phyloP scores from a whole-genome alignment of 1,140 invertebrate species.

The Drosophila sucinea region DNA sequence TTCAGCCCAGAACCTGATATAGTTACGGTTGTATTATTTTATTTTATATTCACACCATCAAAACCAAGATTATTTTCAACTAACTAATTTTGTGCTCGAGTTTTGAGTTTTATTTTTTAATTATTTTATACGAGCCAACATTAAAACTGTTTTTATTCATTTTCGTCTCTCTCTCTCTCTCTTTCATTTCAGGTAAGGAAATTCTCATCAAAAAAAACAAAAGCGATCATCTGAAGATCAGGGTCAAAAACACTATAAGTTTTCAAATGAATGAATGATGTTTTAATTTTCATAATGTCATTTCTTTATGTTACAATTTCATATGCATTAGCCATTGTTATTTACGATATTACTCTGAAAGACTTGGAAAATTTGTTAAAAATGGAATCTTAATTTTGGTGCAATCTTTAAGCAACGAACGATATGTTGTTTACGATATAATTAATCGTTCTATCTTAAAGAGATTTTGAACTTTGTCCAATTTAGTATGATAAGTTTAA shows the following conservation, averaged over 20 bases:
- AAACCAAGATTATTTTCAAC: conserved; percentile 50
- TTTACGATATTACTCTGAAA: conserved; percentile 3
- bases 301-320: not conserved
- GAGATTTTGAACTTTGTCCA: too few species aligned
- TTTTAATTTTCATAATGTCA: conserved; percentile 1
- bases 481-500: too few species aligned
- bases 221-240: conserved; percentile 35
- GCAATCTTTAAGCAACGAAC: not conserved
- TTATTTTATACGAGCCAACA: conserved; percentile 44
- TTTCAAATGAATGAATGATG: not conserved
- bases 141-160: conserved; percentile 58
- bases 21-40: conserved; percentile 27
- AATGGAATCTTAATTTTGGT: not conserved
- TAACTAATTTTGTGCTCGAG: conserved; percentile 30
- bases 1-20: conserved; percentile 38
- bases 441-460: too few species aligned
- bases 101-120: conserved; percentile 41
- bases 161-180: conserved; percentile 28
- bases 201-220: conserved; percentile 38
- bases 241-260: conserved; percentile 27
- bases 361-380: not conserved
- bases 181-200: conserved; percentile 56
- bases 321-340: conserved; percentile 1
- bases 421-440: too few species aligned
- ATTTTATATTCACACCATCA: conserved; percentile 49